phyloP scores from a whole-genome alignment of 2,888 invertebrate species.

The Bombylius major region DNA sequence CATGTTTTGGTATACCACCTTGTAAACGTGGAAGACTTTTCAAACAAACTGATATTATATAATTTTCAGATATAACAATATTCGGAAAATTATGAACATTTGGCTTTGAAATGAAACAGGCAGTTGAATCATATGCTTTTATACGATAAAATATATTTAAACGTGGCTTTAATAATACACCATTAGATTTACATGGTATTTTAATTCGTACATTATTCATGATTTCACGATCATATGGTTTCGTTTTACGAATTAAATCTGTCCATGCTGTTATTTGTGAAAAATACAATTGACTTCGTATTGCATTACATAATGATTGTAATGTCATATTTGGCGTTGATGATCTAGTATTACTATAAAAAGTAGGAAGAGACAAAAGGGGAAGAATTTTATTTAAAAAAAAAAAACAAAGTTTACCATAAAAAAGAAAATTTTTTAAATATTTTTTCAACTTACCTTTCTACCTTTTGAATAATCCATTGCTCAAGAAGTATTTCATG shows the following conservation, averaged over 20 bases:
- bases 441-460: conserved; percentile 25
- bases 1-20: conserved; percentile 49
- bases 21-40: conserved; percentile 63
- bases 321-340: conserved; percentile 51
- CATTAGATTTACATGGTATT: conserved; percentile 17
- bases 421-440: not conserved
- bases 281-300: conserved; percentile 90
- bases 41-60: conserved; percentile 40
- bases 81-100: conserved; percentile 36
- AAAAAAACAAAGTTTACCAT: not conserved
- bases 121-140: conserved; percentile 28
- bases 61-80: conserved; percentile 32
- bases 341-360: conserved; percentile 19
- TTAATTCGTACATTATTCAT: conserved; percentile 36
- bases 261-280: conserved; percentile 93
- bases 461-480: conserved; percentile 34
- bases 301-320: conserved; percentile 78
- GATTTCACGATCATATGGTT: conserved; percentile 28
- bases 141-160: conserved; percentile 36
- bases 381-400: not conserved
- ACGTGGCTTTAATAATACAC: conserved; percentile 23
- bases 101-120: conserved; percentile 33
- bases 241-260: conserved; percentile 30
- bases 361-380: not conserved
- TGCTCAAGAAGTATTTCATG: conserved; percentile 35